Base-by-base conservation (phyloP, 2,888 invertebrate species). In the Macaria liturata region DNA sequence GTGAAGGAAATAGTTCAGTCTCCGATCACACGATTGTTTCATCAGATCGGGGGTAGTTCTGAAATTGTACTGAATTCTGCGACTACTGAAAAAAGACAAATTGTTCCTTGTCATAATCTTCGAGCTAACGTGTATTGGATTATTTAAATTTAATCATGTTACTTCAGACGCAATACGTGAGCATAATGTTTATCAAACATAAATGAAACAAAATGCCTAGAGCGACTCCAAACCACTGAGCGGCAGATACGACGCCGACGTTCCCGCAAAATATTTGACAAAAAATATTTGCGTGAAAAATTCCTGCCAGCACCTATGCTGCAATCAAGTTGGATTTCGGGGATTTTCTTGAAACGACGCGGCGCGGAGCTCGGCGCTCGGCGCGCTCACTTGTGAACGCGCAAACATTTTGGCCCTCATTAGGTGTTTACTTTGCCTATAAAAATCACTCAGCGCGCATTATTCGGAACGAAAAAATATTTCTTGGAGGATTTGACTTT, bases 351-450 rank as follows among this genome's bases (percentile, higher is more conserved):
- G 67, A 63, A 64, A 59, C 62, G 53, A 43, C 54, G 46, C 48
- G 59, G 52, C 58, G 66, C 81, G 69, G 4, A 3, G 42, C 4
- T 1, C 42, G 59, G 4, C 42, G 42, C 4, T 1, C 42, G 59
- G 52, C 58, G 66, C 82, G 69, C 67, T 75, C 75, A 72, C 49
- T 81, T 80, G 85, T 81, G 81, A 87, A 80, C 72, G 73, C 64
- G 80, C 86, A 89, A 91, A 90, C 84, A 85, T 81, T 84, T 81
- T 78, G 70, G 71, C 74, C 72, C 78, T 90, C 90, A 88, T 90
- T 88, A 89, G 80, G 70, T 90, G 81, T 91, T 89, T 91, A 81
- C 85, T 68, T 68, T 78, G 77, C 81, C 80, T 71, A 83, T 84
- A 84, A 84, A 86, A 84, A 81, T 82, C 78, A 82, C 60, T 59